These are phyloP conservation scores for Meiosimyza platycephala DNA, from an alignment of 2,888 invertebrate genomes.

Conservation along the genomic window DNA sequence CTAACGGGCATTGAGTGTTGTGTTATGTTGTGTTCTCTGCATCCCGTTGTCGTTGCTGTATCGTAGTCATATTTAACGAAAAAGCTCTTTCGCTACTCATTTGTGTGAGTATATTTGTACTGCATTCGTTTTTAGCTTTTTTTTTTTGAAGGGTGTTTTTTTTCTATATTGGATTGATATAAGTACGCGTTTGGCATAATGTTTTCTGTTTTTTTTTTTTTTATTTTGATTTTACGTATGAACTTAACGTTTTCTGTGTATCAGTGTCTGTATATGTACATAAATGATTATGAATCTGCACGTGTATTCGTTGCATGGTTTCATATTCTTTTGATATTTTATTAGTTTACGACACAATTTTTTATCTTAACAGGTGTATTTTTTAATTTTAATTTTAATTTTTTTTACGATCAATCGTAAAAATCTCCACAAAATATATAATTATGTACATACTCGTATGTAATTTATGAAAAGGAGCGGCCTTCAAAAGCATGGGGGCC, in stretches of 20 bases:
- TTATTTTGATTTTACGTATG: background rate
- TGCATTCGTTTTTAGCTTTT: background rate
- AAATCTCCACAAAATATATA: too few relatives aligned
- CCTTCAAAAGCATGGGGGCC: too few relatives aligned
- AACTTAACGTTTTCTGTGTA: background rate
- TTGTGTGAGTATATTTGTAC: too few relatives aligned
- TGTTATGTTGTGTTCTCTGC: too few relatives aligned
- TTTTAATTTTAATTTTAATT: conserved; percentile 21
- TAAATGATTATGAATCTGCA: background rate
- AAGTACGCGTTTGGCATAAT: background rate
- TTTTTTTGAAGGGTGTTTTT: too few relatives aligned
- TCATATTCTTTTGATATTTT: background rate
- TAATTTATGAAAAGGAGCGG: too few relatives aligned
- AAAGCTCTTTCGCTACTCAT: too few relatives aligned
- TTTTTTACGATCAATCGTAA: background rate
- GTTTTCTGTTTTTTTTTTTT: background rate
- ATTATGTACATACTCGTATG: too few relatives aligned
- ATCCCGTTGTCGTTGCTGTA: too few relatives aligned
- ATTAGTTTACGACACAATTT: background rate
- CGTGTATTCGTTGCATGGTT: background rate
- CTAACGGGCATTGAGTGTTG: too few relatives aligned
- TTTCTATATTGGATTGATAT: background rate
- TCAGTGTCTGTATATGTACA: background rate
- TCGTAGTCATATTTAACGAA: too few relatives aligned
- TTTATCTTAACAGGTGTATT: conserved; percentile 18